phyloP scores from a whole-genome alignment of 2,113 vertebrate genomes.

The Poeciliopsis prolifica region DNA sequence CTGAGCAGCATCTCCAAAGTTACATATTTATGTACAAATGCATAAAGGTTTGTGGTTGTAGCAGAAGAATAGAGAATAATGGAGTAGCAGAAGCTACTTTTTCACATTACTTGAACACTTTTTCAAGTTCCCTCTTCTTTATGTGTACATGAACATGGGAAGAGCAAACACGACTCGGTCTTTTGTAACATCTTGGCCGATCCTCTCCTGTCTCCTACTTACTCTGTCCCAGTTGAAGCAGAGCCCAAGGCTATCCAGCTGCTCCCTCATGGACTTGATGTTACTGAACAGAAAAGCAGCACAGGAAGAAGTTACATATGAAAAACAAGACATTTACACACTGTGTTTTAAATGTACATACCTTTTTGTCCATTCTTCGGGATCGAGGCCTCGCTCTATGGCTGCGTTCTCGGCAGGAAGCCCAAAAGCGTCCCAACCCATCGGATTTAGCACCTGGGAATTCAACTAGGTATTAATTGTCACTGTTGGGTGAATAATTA shows the following conservation, averaged over 20 bases:
- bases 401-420: slow-evolving; percentile 97
- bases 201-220: slow-evolving; percentile 64
- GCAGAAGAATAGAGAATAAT: no score
- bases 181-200: not conserved
- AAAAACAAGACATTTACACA: not conserved
- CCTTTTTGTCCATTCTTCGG: slow-evolving; percentile 91
- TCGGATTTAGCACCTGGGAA: slow-evolving; percentile 92
- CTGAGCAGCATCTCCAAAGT: no score
- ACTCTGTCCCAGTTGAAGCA: slow-evolving; percentile 97
- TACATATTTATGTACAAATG: no score
- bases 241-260: slow-evolving; percentile 89
- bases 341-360: not conserved
- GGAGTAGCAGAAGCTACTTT: no score
- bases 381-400: slow-evolving; percentile 88
- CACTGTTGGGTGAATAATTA: no score
- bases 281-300: slow-evolving; percentile 81
- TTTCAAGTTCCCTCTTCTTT: not conserved
- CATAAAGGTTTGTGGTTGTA: no score
- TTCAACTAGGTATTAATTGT: not conserved
- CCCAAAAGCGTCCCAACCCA: slow-evolving; percentile 98
- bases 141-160: not conserved
- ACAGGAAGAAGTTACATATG: not conserved
- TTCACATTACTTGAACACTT: no score
- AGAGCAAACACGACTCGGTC: not conserved
- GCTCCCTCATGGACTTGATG: slow-evolving; percentile 89